Conservation (phyloP, 1,140 invertebrate genomes). For the Rhynchophorus ferrugineus region DNA sequence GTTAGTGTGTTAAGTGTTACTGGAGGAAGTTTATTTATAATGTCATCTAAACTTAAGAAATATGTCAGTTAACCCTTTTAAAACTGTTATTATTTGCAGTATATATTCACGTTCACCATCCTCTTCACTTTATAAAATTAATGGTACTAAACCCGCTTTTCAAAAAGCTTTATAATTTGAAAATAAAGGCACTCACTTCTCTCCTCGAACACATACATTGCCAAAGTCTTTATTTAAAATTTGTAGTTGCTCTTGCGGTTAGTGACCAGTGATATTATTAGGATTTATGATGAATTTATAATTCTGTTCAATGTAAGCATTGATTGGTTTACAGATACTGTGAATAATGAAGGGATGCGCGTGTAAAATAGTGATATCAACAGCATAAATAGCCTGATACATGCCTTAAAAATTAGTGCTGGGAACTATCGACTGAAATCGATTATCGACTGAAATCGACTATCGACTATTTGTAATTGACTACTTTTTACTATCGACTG, state of each 20-base stretch:
- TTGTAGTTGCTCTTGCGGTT: constrained; percentile 4
- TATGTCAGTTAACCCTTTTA: constrained; percentile 10
- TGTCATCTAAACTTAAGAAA: constrained; percentile 13
- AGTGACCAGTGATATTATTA: constrained; percentile 1
- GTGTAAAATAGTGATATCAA: constrained; percentile 12
- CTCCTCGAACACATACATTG: constrained; percentile 21
- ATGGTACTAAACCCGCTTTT: constrained; percentile 16
- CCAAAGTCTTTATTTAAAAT: not conserved
- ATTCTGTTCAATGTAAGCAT: constrained; percentile 7
- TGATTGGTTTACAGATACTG: constrained; percentile 14
- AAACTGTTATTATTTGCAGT: constrained; percentile 1
- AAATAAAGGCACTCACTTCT: constrained; percentile 8
- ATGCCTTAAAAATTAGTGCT: too few species aligned
- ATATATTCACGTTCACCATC: constrained; percentile 5
- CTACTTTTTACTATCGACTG: too few species aligned
- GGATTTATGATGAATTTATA: constrained; percentile 11
- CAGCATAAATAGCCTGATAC: constrained; percentile 8
- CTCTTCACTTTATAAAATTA: constrained; percentile 7
- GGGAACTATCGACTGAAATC: too few species aligned
- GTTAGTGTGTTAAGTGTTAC: constrained; percentile 1
- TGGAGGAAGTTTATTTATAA: not conserved
- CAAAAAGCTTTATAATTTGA: constrained; percentile 13
- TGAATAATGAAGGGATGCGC: constrained; percentile 9
- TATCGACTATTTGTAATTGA: too few species aligned
- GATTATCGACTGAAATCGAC: too few species aligned